A percentile compares a stretch with the other conserved stretches of the same genome.
phyloP scores from a whole-genome alignment of 1,140 invertebrate genomes.

The Lordiphosa clarofinis region DNA sequence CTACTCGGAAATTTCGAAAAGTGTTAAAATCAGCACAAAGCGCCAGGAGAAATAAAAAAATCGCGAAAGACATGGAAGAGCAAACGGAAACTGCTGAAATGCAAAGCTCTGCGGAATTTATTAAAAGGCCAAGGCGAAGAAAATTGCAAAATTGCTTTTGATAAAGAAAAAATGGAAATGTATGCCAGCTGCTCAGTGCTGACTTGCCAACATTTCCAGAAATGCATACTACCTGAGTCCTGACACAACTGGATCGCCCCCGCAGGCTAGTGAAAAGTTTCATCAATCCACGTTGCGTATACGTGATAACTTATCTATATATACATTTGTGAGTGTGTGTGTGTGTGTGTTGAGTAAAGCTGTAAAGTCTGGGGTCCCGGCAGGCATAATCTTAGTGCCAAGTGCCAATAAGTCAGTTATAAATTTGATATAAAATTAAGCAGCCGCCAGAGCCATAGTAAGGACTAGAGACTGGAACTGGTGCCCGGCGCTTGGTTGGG shows the following conservation, averaged over 20 bases:
- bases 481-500: not conserved
- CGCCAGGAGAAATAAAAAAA: conserved; percentile 11
- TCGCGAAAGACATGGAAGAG: conserved; percentile 25
- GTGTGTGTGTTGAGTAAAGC: not conserved
- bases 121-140: conserved; percentile 71
- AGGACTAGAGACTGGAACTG: not conserved
- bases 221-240: conserved; percentile 31
- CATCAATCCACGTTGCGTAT: conserved; percentile 48
- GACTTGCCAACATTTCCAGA: conserved; percentile 61
- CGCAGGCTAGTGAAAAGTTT: conserved; percentile 21
- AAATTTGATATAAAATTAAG: conserved; percentile 77
- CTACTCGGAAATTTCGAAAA: conserved; percentile 63
- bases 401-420: conserved; percentile 77
- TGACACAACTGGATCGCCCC: too few relatives aligned
- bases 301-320: conserved; percentile 43
- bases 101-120: conserved; percentile 74
- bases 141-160: conserved; percentile 67
- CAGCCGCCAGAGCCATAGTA: conserved; percentile 35
- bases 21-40: conserved; percentile 71
- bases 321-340: too few relatives aligned
- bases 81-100: conserved; percentile 53
- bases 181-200: conserved; percentile 32
- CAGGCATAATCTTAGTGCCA: conserved; percentile 69
- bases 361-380: conserved; percentile 20
- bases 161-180: conserved; percentile 33